Evolutionary conservation across 1,140 invertebrate species (phyloP).

Genomic region (Scaptomyza montana): DNA sequence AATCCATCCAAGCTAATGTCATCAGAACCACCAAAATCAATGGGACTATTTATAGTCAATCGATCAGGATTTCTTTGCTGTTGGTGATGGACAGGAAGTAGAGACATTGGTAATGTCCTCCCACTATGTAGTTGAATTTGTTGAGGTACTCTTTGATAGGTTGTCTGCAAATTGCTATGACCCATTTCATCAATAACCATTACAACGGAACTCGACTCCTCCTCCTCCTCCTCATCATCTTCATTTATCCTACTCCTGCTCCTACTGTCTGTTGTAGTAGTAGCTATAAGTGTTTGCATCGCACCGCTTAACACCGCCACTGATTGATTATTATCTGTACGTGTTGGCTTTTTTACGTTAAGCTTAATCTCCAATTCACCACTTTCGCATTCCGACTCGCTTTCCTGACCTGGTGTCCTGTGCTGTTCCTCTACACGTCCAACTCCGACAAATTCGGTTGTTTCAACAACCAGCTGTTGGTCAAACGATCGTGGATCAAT

Average conservation of each 20-base stretch:
- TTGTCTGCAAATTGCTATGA: constrained; percentile 47
- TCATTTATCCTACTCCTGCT: constrained; percentile 72
- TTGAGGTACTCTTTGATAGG: constrained; percentile 69
- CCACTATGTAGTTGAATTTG: constrained; percentile 71
- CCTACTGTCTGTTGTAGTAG: neutral
- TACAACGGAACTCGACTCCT: constrained; percentile 81
- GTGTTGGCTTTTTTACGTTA: neutral
- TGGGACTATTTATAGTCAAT: constrained; percentile 43
- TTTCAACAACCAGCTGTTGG: constrained; percentile 85
- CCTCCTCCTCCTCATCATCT: constrained; percentile 21
- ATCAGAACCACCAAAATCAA: constrained; percentile 61
- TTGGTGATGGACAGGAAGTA: constrained; percentile 59
- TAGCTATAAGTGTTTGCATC: constrained; percentile 61
- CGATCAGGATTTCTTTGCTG: constrained; percentile 18
- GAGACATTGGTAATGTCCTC: constrained; percentile 37
- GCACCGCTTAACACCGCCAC: constrained; percentile 48
- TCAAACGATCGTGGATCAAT: constrained; percentile 87
- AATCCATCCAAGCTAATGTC: constrained; percentile 67
- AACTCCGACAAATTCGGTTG: constrained; percentile 78
- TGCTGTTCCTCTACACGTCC: neutral
- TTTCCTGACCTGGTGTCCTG: too few relatives aligned
- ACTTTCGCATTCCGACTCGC: constrained; percentile 28
- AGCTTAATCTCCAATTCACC: constrained; percentile 27
- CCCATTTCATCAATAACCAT: constrained; percentile 84
- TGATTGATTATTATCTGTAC: too few relatives aligned